phyloP scores from a whole-genome alignment of 2,797 vertebrate genomes.

The Ambastaia sidthimunki region DNA sequence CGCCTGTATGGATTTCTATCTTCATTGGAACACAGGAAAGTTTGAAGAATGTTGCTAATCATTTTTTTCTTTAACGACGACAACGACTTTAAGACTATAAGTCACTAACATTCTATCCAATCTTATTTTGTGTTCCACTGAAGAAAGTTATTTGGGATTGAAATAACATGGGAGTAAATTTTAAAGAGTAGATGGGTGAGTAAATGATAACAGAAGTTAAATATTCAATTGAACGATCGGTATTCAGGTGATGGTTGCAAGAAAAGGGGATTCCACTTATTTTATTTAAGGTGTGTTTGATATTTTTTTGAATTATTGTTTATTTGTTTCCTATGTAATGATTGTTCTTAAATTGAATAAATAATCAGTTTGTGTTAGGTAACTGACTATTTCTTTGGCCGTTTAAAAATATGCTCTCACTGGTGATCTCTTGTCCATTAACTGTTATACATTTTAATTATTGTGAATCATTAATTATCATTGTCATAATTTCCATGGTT shows the following conservation, averaged over 20 bases:
- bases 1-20: not conserved
- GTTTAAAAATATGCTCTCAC: not conserved
- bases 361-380: not conserved
- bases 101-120: not conserved
- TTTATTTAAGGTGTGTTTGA: slow-evolving; percentile 6
- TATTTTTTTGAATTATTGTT: not conserved
- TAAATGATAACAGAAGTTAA: not conserved
- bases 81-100: not conserved
- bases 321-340: not conserved
- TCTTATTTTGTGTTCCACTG: too few species aligned
- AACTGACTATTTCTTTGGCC: not conserved
- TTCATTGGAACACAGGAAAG: not conserved
- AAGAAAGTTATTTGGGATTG: not conserved
- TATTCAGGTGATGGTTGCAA: not conserved
- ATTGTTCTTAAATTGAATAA: slow-evolving; percentile 11
- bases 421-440: not conserved
- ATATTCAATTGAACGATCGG: not conserved
- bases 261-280: not conserved
- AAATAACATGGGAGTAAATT: not conserved
- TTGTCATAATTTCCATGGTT: too few species aligned
- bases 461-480: too few species aligned
- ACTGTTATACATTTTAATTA: not conserved
- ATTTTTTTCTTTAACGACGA: too few species aligned
- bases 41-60: not conserved
- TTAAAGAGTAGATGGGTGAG: not conserved